Conservation (phyloP, 2,888 invertebrate species). For the Eudemis profundana region DNA sequence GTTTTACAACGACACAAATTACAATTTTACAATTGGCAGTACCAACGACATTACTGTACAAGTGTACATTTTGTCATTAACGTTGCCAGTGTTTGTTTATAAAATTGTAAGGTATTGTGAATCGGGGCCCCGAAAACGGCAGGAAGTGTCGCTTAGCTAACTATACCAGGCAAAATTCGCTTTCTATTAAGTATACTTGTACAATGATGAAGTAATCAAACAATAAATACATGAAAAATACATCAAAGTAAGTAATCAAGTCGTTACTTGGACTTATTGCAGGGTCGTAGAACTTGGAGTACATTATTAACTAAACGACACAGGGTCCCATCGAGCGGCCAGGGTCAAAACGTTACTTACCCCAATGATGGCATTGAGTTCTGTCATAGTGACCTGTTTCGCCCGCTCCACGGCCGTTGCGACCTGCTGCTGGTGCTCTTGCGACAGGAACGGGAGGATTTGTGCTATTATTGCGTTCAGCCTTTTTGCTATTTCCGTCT, state of each 20-base stretch:
- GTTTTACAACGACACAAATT: not conserved
- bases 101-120: not conserved
- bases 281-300: too few relatives aligned
- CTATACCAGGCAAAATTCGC: not conserved
- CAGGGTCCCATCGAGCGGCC: not conserved
- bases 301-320: too few relatives aligned
- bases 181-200: too few relatives aligned
- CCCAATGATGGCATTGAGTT: conserved; percentile 97
- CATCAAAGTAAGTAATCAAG: too few relatives aligned
- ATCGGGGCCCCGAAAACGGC: not conserved
- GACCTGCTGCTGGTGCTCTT: conserved; percentile 96
- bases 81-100: not conserved
- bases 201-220: too few relatives aligned
- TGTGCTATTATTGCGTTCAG: conserved; percentile 97
- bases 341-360: conserved; percentile 84
- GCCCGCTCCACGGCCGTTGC: conserved; percentile 96
- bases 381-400: conserved; percentile 98
- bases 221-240: too few relatives aligned
- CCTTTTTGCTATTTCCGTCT: conserved; percentile 98
- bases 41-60: too few relatives aligned
- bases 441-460: conserved; percentile 96
- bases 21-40: not conserved
- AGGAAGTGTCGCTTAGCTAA: not conserved
- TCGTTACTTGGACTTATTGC: too few relatives aligned
- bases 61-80: too few relatives aligned